Base-by-base conservation (phyloP, 2,113 vertebrate genomes). In the Rousettus leschenaultii region DNA sequence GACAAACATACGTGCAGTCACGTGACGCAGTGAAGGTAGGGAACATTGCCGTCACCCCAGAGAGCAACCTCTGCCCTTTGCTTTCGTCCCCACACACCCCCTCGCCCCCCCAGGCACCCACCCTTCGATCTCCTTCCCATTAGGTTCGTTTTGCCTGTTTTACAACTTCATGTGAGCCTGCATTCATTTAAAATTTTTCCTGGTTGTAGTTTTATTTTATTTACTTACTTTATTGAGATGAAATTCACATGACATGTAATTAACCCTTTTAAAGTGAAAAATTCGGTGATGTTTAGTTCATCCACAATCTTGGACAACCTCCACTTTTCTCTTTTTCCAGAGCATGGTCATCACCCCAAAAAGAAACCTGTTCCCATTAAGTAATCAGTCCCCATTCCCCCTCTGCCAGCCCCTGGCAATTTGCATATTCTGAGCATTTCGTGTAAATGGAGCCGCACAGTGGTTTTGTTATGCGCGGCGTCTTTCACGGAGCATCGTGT, bases 261-360 rank as follows among this genome's bases (percentile, higher is more conserved):
- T 24, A 57, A 57, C n/a, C 22, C 13, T 79, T 38, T 57, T 28
- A 26, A 82, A 63, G 57, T 2, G 26, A 33, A 30, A 35, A 10
- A 51, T 51, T 51, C 48, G 38, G 16, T 38, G 48, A 24, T 48
- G 55, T 70, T 86, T 70, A 70, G 16, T 21, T 6, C 48, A 30
- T 35, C 13, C 6, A 5, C 26, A 21, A 7, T 35, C 21, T 5
- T 26, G 33, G 51, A 7, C 9, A 9, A 1, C 16, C 3, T 28
- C 15, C n/a, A 40, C 84, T 35, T 28, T 26, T 12, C 0, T 57
- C 35, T 71, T 3, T 2, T 43, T 43, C 18, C 51, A 22, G 14
- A 15, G 9, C 4, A 14, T 55, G 35, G 71, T 57, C 66, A 33
- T 40, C 84, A 40, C 66, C 35, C 10, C 2, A 3, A 53, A 57